Percentiles rank a stretch among this genome's conserved stretches.
phyloP scores from a whole-genome alignment of 2,888 invertebrate species.

The Drosophila atroscutellata region DNA sequence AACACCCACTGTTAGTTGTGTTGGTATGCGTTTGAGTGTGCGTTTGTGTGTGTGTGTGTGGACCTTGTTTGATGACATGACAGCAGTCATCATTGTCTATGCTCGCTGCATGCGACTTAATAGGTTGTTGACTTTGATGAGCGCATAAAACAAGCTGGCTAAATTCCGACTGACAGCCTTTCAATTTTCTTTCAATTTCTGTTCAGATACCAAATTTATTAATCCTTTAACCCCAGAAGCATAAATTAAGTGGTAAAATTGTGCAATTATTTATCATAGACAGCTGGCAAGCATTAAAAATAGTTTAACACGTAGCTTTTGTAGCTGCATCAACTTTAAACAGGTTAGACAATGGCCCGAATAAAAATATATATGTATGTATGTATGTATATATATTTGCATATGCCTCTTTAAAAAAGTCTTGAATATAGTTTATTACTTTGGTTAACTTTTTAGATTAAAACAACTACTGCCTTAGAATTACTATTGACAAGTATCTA shows the following conservation, averaged over 20 bases:
- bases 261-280: background rate
- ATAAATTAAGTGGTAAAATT: background rate
- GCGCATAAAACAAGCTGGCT: conserved; percentile 30
- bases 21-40: conserved; percentile 10
- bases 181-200: conserved; percentile 28
- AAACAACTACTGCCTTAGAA: background rate
- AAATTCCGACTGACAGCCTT: conserved; percentile 17
- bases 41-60: conserved; percentile 19
- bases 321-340: no score
- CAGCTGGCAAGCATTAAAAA: background rate
- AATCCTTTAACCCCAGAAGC: background rate
- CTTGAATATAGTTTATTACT: no score
- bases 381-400: no score
- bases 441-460: background rate
- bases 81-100: conserved; percentile 62
- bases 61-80: conserved; percentile 59
- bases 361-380: no score
- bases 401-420: no score
- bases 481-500: background rate
- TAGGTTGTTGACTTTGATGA: conserved; percentile 65
- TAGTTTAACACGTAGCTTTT: no score
- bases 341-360: no score
- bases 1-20: conserved; percentile 2
- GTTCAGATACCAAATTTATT: background rate
- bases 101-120: conserved; percentile 52